phyloP scores from a whole-genome alignment of 2,113 vertebrate genomes.

The Paramisgurnus dabryanus region DNA sequence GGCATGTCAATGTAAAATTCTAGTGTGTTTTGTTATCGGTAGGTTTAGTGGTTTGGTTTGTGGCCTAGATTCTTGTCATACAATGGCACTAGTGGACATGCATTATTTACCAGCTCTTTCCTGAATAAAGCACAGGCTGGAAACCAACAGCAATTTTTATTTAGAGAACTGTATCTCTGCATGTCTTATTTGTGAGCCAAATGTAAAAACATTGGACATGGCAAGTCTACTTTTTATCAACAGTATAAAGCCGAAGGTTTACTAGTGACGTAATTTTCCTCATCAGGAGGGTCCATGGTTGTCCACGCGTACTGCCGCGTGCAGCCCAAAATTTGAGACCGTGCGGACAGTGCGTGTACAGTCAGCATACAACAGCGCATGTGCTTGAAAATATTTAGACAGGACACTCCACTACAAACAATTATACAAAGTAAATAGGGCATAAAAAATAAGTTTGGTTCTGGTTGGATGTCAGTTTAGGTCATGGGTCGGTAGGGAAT shows the following conservation, averaged over 20 bases:
- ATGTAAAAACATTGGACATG: slow-evolving; percentile 53
- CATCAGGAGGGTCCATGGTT: too few relatives aligned
- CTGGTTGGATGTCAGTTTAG: too few relatives aligned
- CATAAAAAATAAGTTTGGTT: too few relatives aligned
- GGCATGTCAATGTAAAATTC: background rate
- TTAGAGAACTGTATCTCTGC: slow-evolving; percentile 55
- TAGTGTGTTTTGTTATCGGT: slow-evolving; percentile 47
- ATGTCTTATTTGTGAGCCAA: slow-evolving; percentile 65
- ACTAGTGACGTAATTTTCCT: too few relatives aligned
- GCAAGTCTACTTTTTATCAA: slow-evolving; percentile 15
- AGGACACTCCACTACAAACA: too few relatives aligned
- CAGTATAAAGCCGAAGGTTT: background rate
- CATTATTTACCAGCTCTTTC: slow-evolving; percentile 72
- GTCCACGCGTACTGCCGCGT: too few relatives aligned
- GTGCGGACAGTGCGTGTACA: too few relatives aligned
- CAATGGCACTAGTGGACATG: slow-evolving; percentile 68
- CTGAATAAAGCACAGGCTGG: slow-evolving; percentile 49
- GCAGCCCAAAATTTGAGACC: too few relatives aligned
- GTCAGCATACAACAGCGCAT: too few relatives aligned
- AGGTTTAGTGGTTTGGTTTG: slow-evolving; percentile 61
- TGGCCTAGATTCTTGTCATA: slow-evolving; percentile 72
- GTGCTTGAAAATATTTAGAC: too few relatives aligned
- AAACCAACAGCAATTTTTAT: slow-evolving; percentile 52
- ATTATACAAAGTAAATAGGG: too few relatives aligned
- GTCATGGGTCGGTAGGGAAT: too few relatives aligned